Evolutionary conservation across 2,797 vertebrate species (phyloP), one percentile per base, ranked within the genome.

Genomic region (Helarctos malayanus): DNA sequence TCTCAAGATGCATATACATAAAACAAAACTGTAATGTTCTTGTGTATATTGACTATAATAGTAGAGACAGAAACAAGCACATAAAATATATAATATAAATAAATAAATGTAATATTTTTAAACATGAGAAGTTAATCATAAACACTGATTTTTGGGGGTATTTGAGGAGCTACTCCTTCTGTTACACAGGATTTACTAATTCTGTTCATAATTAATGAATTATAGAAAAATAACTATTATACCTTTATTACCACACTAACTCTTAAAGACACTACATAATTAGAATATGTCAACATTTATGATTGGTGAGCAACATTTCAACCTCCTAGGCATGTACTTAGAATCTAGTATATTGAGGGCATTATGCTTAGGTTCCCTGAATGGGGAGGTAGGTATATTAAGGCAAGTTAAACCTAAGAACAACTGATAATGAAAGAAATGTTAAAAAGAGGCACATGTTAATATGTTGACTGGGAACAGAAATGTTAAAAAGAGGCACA

Each of bases 261-360:
- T 84, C 65, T 93, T 93, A 88, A 93, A 91, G 89, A 93, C 38
- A 97, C 54, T n/a, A 82, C 25, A 32, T 86, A 65, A 97, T 97
- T 92, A 94, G 35, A 86, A 73, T 32, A 52, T 45, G 41, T 10
- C n/a, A 54, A 32, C 49, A 81, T 93, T 83, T 88, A 81, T 73
- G 63, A 90, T 23, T n/a, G 57, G 32, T 75, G 19, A 75, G 38
- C 61, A 90, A 56, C 12, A 49, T 90, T 83, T 87, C 21, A 56
- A 68, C 35, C 57, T 5, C 14, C 7, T 25, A 84, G 76, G 35
- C 18, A 75, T 32, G 35, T 11, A 29, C 2, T 38, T 6, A 52
- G 47, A n/a, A 85, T 38, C 56, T 80, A 32, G 23, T 19, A 61
- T 32, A 35, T 45, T 59, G 38, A 47, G 13, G 32, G 18, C 27